phyloP scores from a whole-genome alignment of 1,140 invertebrate genomes.

The Dermatophagoides farinae region DNA sequence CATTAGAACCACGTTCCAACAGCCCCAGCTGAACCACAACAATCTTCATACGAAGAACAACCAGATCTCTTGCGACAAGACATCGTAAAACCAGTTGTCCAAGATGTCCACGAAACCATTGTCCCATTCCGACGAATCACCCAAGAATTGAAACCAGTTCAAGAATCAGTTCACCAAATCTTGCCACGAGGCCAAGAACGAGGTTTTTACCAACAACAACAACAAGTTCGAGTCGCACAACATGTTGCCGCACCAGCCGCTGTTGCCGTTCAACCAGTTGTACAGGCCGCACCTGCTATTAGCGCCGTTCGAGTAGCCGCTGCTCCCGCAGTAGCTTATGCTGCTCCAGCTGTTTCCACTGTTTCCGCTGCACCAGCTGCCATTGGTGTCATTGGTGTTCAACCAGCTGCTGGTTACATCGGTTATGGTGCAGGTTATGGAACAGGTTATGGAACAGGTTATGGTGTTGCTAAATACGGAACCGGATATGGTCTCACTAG shows the following conservation, averaged over 20 bases:
- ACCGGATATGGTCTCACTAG: too few species aligned
- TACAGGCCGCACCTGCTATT: not conserved
- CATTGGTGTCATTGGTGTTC: too few species aligned
- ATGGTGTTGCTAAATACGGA: too few species aligned
- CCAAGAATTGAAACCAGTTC: conserved; percentile 10
- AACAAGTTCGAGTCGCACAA: not conserved
- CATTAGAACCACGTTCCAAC: conserved; percentile 12
- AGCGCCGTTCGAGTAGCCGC: not conserved
- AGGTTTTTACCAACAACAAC: not conserved
- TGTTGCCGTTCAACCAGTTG: not conserved
- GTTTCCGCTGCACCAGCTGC: too few species aligned
- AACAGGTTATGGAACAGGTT: too few species aligned
- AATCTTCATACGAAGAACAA: not conserved
- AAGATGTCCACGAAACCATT: conserved; percentile 8
- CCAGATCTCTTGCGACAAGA: conserved; percentile 6
- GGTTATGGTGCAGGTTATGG: too few species aligned
- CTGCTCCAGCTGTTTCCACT: too few species aligned
- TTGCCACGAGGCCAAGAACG: not conserved
- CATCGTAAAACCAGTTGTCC: conserved; percentile 11
- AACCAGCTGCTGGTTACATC: too few species aligned
- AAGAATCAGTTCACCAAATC: conserved; percentile 1
- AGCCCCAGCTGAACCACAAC: not conserved
- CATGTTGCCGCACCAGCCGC: not conserved
- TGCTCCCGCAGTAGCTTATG: not conserved
- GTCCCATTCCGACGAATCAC: conserved; percentile 11